A percentile compares a stretch with the other conserved stretches of the same genome.
phyloP scores from a whole-genome alignment of 2,888 invertebrate genomes.

The Erebia aethiops region DNA sequence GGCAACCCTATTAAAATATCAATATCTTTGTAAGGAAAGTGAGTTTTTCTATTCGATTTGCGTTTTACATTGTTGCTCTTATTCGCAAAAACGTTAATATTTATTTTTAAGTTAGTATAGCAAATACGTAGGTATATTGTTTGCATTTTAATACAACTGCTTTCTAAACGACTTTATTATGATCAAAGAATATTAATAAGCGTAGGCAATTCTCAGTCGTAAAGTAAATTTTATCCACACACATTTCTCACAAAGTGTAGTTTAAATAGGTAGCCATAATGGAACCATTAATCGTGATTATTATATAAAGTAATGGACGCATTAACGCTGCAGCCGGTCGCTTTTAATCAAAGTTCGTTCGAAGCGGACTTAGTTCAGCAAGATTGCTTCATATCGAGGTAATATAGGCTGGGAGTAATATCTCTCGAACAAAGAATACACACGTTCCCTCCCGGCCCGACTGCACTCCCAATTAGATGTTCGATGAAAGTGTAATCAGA shows the following conservation, averaged over 20 bases:
- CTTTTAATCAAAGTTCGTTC: conserved; percentile 78
- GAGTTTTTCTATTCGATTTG: conserved; percentile 22
- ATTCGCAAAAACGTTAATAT: conserved; percentile 6
- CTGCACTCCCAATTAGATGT: conserved; percentile 83
- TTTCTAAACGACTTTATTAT: background rate
- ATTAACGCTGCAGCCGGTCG: conserved; percentile 58
- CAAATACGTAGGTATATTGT: background rate
- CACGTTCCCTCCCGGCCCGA: conserved; percentile 62
- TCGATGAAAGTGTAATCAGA: conserved; percentile 83
- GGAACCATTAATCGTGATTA: conserved; percentile 24
- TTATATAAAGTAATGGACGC: conserved; percentile 37
- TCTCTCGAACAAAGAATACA: conserved; percentile 76
- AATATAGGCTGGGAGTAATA: conserved; percentile 72
- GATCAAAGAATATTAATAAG: conserved; percentile 10
- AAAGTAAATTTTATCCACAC: conserved; percentile 21
- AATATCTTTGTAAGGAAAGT: conserved; percentile 29
- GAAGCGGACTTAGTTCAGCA: conserved; percentile 68
- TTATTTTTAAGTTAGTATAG: background rate
- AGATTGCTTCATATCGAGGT: conserved; percentile 57
- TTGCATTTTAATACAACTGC: background rate
- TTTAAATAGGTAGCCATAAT: conserved; percentile 22
- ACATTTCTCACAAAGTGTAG: conserved; percentile 15
- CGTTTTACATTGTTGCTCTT: background rate
- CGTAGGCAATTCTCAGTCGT: conserved; percentile 9
- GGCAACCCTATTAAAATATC: conserved; percentile 27